Conservation (phyloP, 1,140 invertebrate genomes). For the Geopemphigus sp. region DNA sequence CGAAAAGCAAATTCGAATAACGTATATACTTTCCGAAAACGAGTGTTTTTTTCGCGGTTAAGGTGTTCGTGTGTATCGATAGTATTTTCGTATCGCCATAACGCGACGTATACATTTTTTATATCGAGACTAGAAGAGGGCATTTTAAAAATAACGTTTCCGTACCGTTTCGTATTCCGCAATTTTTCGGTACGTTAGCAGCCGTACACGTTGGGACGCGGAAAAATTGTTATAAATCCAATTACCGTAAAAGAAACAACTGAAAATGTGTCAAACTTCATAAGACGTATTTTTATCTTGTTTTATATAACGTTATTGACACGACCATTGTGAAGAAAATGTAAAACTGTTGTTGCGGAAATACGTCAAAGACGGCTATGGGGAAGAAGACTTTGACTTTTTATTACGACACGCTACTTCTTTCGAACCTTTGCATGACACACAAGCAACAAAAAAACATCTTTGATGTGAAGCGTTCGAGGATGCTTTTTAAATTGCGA, state of each 20-base stretch:
- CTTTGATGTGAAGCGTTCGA: slow-evolving; percentile 27
- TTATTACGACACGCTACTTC: slow-evolving; percentile 21
- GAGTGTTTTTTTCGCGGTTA: too few relatives aligned
- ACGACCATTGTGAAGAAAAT: not conserved
- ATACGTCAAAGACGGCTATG: slow-evolving; percentile 4
- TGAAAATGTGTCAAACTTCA: slow-evolving; percentile 25
- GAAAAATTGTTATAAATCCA: not conserved
- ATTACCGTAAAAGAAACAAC: slow-evolving; percentile 3
- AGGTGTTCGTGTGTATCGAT: too few relatives aligned
- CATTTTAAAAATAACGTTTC: too few relatives aligned
- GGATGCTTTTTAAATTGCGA: slow-evolving; percentile 17
- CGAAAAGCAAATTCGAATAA: too few relatives aligned
- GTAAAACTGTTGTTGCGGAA: slow-evolving; percentile 21
- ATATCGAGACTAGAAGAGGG: too few relatives aligned
- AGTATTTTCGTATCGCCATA: too few relatives aligned
- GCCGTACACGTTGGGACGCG: too few relatives aligned
- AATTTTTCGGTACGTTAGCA: too few relatives aligned
- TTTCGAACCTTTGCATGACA: not conserved
- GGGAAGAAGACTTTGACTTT: not conserved
- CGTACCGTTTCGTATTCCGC: too few relatives aligned
- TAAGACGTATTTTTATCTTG: not conserved
- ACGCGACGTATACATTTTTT: too few relatives aligned
- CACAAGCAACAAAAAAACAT: slow-evolving; percentile 29
- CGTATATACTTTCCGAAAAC: too few relatives aligned
- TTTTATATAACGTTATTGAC: not conserved